Evolutionary conservation across 2,888 invertebrate species (phyloP).

Genomic region (Tiliacea aurago): DNA sequence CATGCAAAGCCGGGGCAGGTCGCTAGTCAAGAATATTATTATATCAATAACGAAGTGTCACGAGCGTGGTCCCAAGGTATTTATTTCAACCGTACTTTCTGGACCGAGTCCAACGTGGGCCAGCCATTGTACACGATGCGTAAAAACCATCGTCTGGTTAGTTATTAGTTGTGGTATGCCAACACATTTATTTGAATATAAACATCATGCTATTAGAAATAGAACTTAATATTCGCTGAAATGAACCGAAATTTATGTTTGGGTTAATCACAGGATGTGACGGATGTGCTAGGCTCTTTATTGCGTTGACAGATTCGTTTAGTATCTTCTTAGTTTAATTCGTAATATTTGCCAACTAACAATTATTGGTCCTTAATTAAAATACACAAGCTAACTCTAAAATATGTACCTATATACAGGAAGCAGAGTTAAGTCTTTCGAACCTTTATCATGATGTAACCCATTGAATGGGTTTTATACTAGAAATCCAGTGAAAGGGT

Average conservation of each 20-base stretch:
- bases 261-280: slow-evolving; percentile 46
- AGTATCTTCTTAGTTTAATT: not conserved
- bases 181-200: slow-evolving; percentile 53
- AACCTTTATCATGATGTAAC: too few species aligned
- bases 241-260: slow-evolving; percentile 33
- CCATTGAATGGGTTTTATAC: too few species aligned
- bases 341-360: too few species aligned
- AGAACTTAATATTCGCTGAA: slow-evolving; percentile 31
- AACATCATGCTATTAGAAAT: slow-evolving; percentile 42
- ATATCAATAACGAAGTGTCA: slow-evolving; percentile 43
- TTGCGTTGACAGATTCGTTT: slow-evolving; percentile 24
- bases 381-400: too few species aligned
- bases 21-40: not conserved
- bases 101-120: slow-evolving; percentile 58
- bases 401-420: too few species aligned
- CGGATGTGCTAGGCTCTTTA: slow-evolving; percentile 30
- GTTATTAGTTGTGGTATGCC: slow-evolving; percentile 43
- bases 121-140: slow-evolving; percentile 45
- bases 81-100: slow-evolving; percentile 60
- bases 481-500: too few species aligned
- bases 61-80: slow-evolving; percentile 43
- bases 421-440: too few species aligned
- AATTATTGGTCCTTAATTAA: too few species aligned
- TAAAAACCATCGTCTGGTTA: slow-evolving; percentile 55
- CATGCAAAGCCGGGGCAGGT: too few species aligned